Evolutionary conservation across 1,140 invertebrate species (phyloP).

Genomic region (Grapholita molesta): DNA sequence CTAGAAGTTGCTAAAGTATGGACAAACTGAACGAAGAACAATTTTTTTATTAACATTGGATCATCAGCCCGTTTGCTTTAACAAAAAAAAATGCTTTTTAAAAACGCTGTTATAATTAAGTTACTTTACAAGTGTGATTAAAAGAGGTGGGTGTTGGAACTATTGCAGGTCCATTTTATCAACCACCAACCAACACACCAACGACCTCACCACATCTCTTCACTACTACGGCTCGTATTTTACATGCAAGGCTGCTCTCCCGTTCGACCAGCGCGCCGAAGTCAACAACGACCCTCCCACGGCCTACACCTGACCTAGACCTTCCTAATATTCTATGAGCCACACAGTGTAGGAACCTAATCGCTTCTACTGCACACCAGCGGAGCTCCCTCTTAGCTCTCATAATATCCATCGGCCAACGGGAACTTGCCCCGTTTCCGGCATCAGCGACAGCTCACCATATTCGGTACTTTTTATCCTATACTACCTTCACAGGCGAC

Average conservation of each 20-base stretch:
- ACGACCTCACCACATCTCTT: conserved; percentile 74
- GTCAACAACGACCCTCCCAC: conserved; percentile 59
- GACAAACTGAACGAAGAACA: no score
- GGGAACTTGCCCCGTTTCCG: background rate
- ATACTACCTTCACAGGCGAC: background rate
- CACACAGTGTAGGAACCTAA: conserved; percentile 56
- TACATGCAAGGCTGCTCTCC: conserved; percentile 67
- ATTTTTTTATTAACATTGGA: background rate
- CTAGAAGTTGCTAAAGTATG: no score
- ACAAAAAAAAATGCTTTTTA: background rate
- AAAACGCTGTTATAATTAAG: conserved; percentile 24
- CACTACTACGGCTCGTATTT: conserved; percentile 70
- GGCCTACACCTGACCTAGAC: conserved; percentile 41
- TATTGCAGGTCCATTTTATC: conserved; percentile 77
- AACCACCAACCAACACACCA: conserved; percentile 77
- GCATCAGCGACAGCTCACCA: conserved; percentile 11
- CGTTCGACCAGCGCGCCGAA: conserved; percentile 62
- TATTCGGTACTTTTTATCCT: conserved; percentile 9
- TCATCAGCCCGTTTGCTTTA: background rate
- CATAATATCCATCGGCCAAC: background rate
- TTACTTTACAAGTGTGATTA: conserved; percentile 52
- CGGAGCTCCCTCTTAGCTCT: background rate
- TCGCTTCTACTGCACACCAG: conserved; percentile 14
- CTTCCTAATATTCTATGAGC: conserved; percentile 42
- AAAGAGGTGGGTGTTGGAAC: conserved; percentile 78